Evolutionary conservation across 1,140 invertebrate genomes (phyloP).

Genomic region (Temnothorax longispinosus): DNA sequence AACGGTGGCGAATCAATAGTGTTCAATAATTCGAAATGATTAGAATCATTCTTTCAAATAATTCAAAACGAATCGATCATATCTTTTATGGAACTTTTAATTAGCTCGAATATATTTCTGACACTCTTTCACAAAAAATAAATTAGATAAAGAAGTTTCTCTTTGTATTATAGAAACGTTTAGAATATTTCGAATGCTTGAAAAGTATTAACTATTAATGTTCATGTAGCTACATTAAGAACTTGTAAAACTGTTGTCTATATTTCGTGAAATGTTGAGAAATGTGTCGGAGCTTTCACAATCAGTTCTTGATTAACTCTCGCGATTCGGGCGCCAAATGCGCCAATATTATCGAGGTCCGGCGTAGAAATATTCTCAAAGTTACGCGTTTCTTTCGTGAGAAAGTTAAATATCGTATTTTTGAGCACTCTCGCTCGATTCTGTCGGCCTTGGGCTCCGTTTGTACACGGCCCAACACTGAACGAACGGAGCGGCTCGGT

Average conservation of each 20-base stretch:
- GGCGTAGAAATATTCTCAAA: slow-evolving; percentile 30
- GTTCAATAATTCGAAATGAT: neutral
- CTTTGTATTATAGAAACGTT: neutral
- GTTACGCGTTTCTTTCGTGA: slow-evolving; percentile 47
- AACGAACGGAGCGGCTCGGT: slow-evolving; percentile 53
- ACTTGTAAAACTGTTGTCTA: neutral
- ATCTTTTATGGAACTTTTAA: slow-evolving; percentile 3
- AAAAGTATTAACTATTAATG: neutral
- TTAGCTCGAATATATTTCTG: neutral
- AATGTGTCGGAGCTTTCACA: neutral
- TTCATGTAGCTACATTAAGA: neutral
- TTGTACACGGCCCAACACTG: slow-evolving; percentile 43
- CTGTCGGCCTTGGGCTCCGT: slow-evolving; percentile 51
- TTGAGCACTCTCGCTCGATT: neutral
- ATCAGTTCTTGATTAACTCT: neutral
- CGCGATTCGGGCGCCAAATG: neutral
- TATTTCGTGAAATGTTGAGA: too few relatives aligned
- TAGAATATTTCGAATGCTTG: neutral
- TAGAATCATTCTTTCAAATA: neutral
- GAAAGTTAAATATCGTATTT: slow-evolving; percentile 61
- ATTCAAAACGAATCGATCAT: neutral
- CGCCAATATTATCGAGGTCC: neutral
- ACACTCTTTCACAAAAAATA: neutral
- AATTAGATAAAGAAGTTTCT: neutral
- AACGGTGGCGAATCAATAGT: neutral